Conservation (phyloP, 2,888 invertebrate genomes). For the Luperina testacea region DNA sequence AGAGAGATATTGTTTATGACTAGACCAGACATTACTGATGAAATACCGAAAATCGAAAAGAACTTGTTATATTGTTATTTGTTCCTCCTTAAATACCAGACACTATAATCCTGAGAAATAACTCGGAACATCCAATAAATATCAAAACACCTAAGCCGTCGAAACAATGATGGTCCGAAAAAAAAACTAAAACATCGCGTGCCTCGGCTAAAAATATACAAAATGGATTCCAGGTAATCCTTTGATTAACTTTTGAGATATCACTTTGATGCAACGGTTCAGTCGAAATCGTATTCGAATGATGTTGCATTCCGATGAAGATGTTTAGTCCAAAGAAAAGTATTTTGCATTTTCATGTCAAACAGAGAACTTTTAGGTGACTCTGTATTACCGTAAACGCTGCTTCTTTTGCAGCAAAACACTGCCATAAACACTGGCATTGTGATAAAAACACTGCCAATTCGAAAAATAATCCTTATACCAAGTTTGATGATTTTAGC, state of each 20-base stretch:
- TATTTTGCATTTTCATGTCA: neutral
- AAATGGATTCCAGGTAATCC: conserved; percentile 55
- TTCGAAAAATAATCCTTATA: neutral
- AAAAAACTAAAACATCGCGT: conserved; percentile 33
- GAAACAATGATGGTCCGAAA: conserved; percentile 13
- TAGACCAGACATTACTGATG: neutral
- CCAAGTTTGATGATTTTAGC: neutral
- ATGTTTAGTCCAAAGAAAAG: neutral
- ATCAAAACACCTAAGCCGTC: conserved; percentile 25
- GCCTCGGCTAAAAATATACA: conserved; percentile 45
- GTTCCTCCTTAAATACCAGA: conserved; percentile 4
- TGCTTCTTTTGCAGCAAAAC: neutral
- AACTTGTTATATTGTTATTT: neutral
- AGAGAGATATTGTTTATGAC: neutral
- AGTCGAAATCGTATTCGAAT: conserved; percentile 1
- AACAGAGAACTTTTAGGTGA: too few species aligned
- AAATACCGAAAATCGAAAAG: neutral
- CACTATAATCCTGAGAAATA: conserved; percentile 9
- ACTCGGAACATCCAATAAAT: conserved; percentile 16
- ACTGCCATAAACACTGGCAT: too few species aligned
- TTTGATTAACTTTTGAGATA: conserved; percentile 37
- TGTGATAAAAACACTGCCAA: neutral
- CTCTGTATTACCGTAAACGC: too few species aligned
- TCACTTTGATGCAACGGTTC: conserved; percentile 14
- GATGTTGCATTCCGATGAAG: neutral